A percentile compares a stretch with the other conserved stretches of the same genome.
phyloP scores from a whole-genome alignment of 2,113 vertebrate species.

The Aix galericulata region DNA sequence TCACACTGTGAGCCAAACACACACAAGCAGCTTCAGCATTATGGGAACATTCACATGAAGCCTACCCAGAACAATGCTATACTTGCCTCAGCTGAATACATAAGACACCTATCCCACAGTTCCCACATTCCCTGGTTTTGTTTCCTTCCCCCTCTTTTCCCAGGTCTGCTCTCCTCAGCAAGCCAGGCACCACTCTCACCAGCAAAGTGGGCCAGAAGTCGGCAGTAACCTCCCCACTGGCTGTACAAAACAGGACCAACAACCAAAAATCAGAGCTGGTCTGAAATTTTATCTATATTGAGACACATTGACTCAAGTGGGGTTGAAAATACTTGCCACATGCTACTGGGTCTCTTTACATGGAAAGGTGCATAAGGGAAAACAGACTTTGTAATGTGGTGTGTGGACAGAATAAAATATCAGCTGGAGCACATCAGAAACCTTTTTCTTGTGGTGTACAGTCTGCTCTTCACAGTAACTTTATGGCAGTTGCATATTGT shows the following conservation, averaged over 20 bases:
- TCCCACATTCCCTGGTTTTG: background rate
- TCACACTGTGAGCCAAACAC: background rate
- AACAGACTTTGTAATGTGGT: background rate
- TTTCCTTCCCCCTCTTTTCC: background rate
- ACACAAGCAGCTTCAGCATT: background rate
- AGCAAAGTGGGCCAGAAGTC: background rate
- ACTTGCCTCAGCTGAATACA: background rate
- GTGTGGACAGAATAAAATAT: background rate
- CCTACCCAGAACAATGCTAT: background rate
- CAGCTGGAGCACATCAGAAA: background rate
- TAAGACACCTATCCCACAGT: background rate
- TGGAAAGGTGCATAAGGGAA: background rate
- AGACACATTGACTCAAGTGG: background rate
- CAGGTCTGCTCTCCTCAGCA: background rate
- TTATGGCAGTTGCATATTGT: background rate
- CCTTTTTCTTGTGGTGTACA: background rate
- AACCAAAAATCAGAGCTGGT: background rate
- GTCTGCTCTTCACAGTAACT: background rate
- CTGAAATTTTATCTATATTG: background rate
- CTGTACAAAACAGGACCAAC: background rate
- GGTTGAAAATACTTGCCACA: background rate
- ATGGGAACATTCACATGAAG: background rate
- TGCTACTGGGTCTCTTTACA: background rate
- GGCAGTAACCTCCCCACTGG: background rate
- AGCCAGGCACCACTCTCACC: background rate